Percentiles rank a stretch among this genome's conserved stretches.
Conservation (phyloP, 2,888 invertebrate genomes). For the Lepidochitona cinerea region DNA sequence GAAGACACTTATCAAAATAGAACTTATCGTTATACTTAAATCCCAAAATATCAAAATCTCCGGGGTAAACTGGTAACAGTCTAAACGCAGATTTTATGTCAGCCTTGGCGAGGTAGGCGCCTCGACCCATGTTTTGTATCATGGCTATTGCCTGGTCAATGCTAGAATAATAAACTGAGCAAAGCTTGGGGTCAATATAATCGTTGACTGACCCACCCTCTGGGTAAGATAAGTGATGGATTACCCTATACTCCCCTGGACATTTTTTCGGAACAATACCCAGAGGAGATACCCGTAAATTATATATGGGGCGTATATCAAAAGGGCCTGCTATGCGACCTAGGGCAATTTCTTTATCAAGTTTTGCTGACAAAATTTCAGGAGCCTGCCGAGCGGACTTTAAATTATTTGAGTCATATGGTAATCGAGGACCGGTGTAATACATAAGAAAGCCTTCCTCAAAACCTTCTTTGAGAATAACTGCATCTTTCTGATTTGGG, state of each 20-base stretch:
- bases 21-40: slow-evolving; percentile 15
- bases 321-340: no score
- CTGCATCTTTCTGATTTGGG: no score
- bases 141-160: slow-evolving; percentile 15
- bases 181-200: slow-evolving; percentile 5
- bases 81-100: slow-evolving; percentile 31
- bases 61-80: slow-evolving; percentile 19
- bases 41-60: slow-evolving; percentile 28
- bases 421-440: no score
- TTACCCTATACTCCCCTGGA: slow-evolving; percentile 20
- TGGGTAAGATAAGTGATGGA: slow-evolving; percentile 23
- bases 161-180: slow-evolving; percentile 10
- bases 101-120: slow-evolving; percentile 17
- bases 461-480: no score
- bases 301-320: not conserved
- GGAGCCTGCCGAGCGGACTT: no score
- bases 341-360: no score
- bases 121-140: slow-evolving; percentile 10
- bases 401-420: no score
- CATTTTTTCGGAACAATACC: slow-evolving; percentile 22
- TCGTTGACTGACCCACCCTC: slow-evolving; percentile 20
- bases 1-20: slow-evolving; percentile 21
- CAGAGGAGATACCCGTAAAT: slow-evolving; percentile 10
- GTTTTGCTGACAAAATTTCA: no score
- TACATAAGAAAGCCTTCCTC: no score